Evolutionary conservation across 2,888 invertebrate species (phyloP).

Genomic region (Lomographa bimaculata): DNA sequence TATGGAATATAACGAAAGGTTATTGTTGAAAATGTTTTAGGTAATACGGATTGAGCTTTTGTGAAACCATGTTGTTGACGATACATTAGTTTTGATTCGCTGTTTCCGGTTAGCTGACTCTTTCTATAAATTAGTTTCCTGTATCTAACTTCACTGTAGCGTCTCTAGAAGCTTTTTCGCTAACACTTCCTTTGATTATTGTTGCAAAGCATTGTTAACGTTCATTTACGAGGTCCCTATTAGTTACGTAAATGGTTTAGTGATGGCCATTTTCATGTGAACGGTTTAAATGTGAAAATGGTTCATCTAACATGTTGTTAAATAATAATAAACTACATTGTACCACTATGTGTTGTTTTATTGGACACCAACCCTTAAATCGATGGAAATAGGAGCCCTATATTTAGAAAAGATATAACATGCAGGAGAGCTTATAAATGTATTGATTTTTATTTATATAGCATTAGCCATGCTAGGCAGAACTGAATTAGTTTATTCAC

Average conservation of each 20-base stretch:
- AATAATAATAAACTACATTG: conserved; percentile 87
- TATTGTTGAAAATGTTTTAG: conserved; percentile 83
- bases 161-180: conserved; percentile 65
- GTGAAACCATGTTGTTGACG: conserved; percentile 70
- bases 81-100: conserved; percentile 50
- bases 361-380: no score
- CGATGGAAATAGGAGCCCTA: no score
- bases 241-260: conserved; percentile 82
- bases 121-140: conserved; percentile 5
- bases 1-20: conserved; percentile 70
- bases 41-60: conserved; percentile 80
- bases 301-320: conserved; percentile 84
- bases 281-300: conserved; percentile 75
- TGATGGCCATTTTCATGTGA: conserved; percentile 79
- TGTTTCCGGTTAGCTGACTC: conserved; percentile 15
- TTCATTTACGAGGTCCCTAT: conserved; percentile 73
- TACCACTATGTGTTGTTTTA: conserved; percentile 78
- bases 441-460: no score
- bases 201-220: conserved; percentile 71
- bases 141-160: conserved; percentile 50
- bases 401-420: no score
- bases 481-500: no score
- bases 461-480: no score
- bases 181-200: conserved; percentile 48
- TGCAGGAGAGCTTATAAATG: no score